phyloP scores from a whole-genome alignment of 1,140 invertebrate genomes.

The Samia ricini region DNA sequence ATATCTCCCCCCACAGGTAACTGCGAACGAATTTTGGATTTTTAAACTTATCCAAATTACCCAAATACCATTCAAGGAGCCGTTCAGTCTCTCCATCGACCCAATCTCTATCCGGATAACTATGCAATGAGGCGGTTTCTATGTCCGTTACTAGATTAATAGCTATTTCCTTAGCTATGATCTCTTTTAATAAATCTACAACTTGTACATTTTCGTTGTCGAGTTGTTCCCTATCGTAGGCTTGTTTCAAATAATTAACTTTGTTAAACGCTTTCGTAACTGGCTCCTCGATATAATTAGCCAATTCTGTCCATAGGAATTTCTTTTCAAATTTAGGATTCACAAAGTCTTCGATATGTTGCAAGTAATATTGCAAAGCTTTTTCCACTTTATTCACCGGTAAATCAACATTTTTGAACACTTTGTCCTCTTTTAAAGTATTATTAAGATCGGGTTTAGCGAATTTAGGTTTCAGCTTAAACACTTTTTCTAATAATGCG shows the following conservation, averaged over 20 bases:
- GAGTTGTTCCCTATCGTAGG: slow-evolving; percentile 33
- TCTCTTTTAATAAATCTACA: slow-evolving; percentile 50
- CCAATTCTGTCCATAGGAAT: slow-evolving; percentile 58
- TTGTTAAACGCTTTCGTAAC: slow-evolving; percentile 53
- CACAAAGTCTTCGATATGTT: slow-evolving; percentile 58
- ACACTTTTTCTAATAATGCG: slow-evolving; percentile 46
- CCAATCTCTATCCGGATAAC: slow-evolving; percentile 38
- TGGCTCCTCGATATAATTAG: slow-evolving; percentile 45
- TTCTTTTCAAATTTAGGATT: slow-evolving; percentile 60
- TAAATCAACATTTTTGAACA: slow-evolving; percentile 47
- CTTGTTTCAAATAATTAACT: slow-evolving; percentile 59
- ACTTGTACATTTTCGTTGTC: slow-evolving; percentile 31
- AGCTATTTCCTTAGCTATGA: slow-evolving; percentile 45
- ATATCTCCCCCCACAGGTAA: slow-evolving; percentile 62
- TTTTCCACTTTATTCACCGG: slow-evolving; percentile 35
- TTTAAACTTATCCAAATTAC: slow-evolving; percentile 68
- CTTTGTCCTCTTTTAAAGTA: slow-evolving; percentile 29
- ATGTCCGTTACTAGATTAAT: slow-evolving; percentile 36
- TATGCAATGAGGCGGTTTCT: slow-evolving; percentile 26
- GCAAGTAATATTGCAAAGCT: slow-evolving; percentile 54
- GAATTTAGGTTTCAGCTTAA: slow-evolving; percentile 48
- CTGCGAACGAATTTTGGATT: slow-evolving; percentile 60
- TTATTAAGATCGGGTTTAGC: slow-evolving; percentile 30
- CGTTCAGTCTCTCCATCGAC: slow-evolving; percentile 53
- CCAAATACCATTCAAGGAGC: slow-evolving; percentile 59